These are phyloP conservation scores for Furnarius figulus DNA, from an alignment of 2,113 vertebrate genomes.

Conservation along the genomic window DNA sequence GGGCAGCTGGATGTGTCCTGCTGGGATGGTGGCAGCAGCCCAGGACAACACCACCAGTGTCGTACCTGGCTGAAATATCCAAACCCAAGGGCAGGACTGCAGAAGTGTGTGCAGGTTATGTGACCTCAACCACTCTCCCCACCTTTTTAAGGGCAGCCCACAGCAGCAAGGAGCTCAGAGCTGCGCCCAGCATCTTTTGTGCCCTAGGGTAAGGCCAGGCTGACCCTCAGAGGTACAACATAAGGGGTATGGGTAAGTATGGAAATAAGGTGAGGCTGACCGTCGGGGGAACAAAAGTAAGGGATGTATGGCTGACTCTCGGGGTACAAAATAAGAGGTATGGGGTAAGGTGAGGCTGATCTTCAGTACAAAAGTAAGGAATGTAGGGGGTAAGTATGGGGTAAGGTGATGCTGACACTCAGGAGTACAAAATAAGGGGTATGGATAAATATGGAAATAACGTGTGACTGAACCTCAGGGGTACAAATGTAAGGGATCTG, in stretches of 20 bases:
- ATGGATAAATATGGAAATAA: too few species aligned
- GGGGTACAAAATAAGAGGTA: too few species aligned
- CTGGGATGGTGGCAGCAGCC: rapidly evolving
- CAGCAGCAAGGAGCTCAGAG: rapidly evolving
- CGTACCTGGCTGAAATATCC: rapidly evolving
- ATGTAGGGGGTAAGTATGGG: too few species aligned
- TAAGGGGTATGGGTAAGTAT: too few species aligned
- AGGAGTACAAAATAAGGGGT: too few species aligned
- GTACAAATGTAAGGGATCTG: neutral
- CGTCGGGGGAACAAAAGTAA: too few species aligned
- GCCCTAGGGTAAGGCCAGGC: neutral
- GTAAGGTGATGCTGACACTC: too few species aligned
- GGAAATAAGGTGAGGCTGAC: too few species aligned
- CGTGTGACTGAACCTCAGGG: neutral
- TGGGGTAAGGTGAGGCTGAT: too few species aligned
- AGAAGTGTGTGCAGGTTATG: rapidly evolving
- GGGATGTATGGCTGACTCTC: too few species aligned
- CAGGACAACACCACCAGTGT: rapidly evolving
- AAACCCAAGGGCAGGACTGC: too few species aligned
- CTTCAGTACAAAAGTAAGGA: too few species aligned
- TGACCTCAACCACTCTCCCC: rapidly evolving
- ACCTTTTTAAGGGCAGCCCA: rapidly evolving
- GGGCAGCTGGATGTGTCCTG: neutral
- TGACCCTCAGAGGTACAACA: neutral
- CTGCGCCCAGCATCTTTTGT: rapidly evolving